Evolutionary conservation across 1,140 invertebrate genomes (phyloP).

Genomic region (Drosophila santomea): DNA sequence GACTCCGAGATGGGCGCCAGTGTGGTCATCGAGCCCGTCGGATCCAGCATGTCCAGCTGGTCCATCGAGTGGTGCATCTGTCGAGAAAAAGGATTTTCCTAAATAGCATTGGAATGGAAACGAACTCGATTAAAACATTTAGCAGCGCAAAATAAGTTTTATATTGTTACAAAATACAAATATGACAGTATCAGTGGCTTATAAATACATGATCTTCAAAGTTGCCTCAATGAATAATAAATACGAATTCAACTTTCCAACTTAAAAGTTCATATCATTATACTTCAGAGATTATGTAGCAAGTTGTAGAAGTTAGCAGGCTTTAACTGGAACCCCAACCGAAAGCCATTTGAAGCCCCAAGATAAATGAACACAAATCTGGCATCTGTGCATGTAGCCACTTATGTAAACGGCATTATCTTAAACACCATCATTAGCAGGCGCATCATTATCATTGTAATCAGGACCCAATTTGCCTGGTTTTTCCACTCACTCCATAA

Average conservation of each 20-base stretch:
- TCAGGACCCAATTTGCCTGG: conserved; percentile 36
- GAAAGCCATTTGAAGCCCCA: neutral
- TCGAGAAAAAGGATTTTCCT: conserved; percentile 10
- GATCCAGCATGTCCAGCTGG: conserved; percentile 96
- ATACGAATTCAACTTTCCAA: too few species aligned
- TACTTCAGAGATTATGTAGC: too few species aligned
- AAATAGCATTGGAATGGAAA: conserved; percentile 13
- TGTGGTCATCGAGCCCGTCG: conserved; percentile 94
- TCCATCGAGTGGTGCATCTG: conserved; percentile 92
- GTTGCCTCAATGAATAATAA: too few species aligned
- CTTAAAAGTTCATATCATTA: too few species aligned
- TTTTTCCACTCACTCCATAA: conserved; percentile 49
- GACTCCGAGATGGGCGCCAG: conserved; percentile 93
- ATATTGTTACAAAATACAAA: neutral
- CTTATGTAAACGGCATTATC: neutral
- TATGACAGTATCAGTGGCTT: too few species aligned
- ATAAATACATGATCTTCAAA: too few species aligned
- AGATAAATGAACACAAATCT: neutral
- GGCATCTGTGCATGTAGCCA: neutral
- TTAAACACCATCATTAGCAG: conserved; percentile 11
- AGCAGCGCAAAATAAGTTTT: neutral
- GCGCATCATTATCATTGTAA: conserved; percentile 20
- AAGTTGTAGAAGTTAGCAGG: too few species aligned
- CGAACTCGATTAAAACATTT: neutral
- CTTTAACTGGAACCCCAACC: too few species aligned